phyloP scores from a whole-genome alignment of 2,888 invertebrate genomes.

The Arge pagana region DNA sequence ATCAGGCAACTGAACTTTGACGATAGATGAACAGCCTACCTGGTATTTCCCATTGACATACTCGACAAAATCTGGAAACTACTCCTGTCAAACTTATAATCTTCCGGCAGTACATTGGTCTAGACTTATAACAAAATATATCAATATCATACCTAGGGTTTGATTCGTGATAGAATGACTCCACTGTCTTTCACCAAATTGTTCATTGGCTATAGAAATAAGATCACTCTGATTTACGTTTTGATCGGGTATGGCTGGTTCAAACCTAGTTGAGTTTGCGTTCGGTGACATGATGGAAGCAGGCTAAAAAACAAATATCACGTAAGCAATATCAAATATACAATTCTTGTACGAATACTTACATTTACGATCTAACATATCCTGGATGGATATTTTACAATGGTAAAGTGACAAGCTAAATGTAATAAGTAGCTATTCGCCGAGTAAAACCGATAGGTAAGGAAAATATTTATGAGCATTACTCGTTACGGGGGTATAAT shows the following conservation, averaged over 20 bases:
- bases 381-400: too few species aligned
- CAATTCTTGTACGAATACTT: not conserved
- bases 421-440: too few species aligned
- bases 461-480: too few species aligned
- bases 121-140: not conserved
- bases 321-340: not conserved
- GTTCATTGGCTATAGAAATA: slow-evolving; percentile 36
- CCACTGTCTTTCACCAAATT: slow-evolving; percentile 39
- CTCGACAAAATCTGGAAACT: slow-evolving; percentile 39
- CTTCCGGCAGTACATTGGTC: not conserved
- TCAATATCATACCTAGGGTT: slow-evolving; percentile 33
- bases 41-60: slow-evolving; percentile 36
- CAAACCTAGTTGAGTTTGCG: not conserved
- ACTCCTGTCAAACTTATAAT: not conserved
- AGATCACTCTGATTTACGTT: slow-evolving; percentile 30
- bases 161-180: slow-evolving; percentile 40
- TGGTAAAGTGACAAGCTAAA: too few species aligned
- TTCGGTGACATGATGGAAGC: not conserved
- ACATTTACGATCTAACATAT: too few species aligned
- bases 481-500: too few species aligned
- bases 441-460: too few species aligned
- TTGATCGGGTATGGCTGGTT: slow-evolving; percentile 7
- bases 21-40: slow-evolving; percentile 39
- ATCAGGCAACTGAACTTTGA: slow-evolving; percentile 37
- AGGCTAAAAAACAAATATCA: not conserved